Conservation (phyloP, 2,113 vertebrate species). For the Mustelus asterias region DNA sequence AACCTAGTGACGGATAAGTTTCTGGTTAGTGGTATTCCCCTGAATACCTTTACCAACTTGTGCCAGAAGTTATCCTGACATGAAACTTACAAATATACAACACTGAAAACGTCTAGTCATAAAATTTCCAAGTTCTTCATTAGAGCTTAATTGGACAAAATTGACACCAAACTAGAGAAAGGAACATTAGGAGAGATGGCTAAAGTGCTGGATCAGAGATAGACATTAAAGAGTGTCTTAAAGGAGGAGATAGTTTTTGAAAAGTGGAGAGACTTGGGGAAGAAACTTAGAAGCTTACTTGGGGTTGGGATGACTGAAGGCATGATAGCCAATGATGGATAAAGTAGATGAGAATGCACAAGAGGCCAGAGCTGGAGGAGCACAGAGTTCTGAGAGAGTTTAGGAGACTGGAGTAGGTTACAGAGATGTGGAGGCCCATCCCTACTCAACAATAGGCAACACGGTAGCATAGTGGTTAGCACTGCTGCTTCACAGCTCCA, state of each 20-base stretch:
- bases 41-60: background rate
- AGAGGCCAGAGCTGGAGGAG: background rate
- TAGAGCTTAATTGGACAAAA: background rate
- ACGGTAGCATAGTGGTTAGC: no score
- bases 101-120: background rate
- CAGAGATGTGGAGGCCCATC: background rate
- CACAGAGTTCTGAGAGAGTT: background rate
- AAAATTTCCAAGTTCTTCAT: background rate
- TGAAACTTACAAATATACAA: background rate
- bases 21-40: background rate
- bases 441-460: no score
- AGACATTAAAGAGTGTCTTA: background rate
- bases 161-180: background rate
- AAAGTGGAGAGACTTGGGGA: background rate
- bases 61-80: background rate
- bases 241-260: background rate
- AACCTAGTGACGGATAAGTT: background rate
- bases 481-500: no score
- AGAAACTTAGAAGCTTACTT: background rate
- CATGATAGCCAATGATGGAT: background rate
- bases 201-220: background rate
- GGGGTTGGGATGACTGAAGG: background rate
- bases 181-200: background rate
- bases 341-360: background rate
- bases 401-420: background rate